Evolutionary conservation across 1,140 invertebrate genomes (phyloP).

Genomic region (Aphidius ervi): DNA sequence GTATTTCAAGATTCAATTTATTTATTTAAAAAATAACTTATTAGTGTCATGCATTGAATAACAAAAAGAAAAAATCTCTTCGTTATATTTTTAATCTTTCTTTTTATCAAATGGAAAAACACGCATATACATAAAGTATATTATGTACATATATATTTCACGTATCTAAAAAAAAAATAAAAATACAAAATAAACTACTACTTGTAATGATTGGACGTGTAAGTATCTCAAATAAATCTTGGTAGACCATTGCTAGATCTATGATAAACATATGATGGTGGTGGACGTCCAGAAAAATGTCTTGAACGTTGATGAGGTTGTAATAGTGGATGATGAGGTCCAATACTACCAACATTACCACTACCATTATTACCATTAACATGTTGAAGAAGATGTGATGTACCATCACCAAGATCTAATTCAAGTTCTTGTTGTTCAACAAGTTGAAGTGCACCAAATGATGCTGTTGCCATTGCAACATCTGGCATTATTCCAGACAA

Average conservation of each 20-base stretch:
- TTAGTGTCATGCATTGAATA: constrained; percentile 6
- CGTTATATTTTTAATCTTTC: too few relatives aligned
- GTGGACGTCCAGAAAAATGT: constrained; percentile 42
- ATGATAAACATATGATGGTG: constrained; percentile 46
- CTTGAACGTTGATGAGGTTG: constrained; percentile 43
- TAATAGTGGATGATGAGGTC: constrained; percentile 40
- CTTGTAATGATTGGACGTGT: too few relatives aligned
- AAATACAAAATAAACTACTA: too few relatives aligned
- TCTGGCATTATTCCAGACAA: constrained; percentile 82
- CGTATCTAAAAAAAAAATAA: too few relatives aligned
- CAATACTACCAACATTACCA: constrained; percentile 34
- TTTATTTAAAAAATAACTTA: neutral
- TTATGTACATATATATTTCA: too few relatives aligned
- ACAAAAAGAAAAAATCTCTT: too few relatives aligned
- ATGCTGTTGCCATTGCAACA: constrained; percentile 81
- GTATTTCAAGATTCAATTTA: constrained; percentile 9
- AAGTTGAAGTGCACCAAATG: constrained; percentile 66
- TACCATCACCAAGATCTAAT: constrained; percentile 74
- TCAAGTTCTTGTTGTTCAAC: constrained; percentile 63
- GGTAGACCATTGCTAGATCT: constrained; percentile 45
- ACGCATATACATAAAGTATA: too few relatives aligned
- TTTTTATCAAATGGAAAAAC: too few relatives aligned
- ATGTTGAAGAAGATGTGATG: constrained; percentile 56
- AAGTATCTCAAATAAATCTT: constrained; percentile 45
- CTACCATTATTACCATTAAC: constrained; percentile 33